Evolutionary conservation across 2,888 invertebrate species (phyloP).

Genomic region (Psococerastis gibbosa): DNA sequence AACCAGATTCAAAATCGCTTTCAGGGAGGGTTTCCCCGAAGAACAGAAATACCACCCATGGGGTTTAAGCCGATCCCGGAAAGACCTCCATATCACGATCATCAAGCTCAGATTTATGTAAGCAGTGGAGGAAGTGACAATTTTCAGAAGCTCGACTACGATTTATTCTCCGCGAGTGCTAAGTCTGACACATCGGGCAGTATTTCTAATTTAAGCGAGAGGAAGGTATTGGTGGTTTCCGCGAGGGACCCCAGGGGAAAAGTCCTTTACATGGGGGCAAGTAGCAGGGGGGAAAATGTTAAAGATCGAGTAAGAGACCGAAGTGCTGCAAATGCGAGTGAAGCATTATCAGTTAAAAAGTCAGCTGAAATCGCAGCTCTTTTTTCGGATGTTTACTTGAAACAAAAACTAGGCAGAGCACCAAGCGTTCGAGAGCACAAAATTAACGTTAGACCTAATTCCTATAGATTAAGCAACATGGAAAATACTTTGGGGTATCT

Average conservation of each 20-base stretch:
- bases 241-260: constrained; percentile 30
- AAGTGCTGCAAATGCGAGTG: constrained; percentile 21
- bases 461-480: constrained; percentile 28
- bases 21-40: neutral
- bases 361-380: constrained; percentile 75
- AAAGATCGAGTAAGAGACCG: neutral
- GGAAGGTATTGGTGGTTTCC: constrained; percentile 29
- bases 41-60: neutral
- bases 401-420: constrained; percentile 9
- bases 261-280: constrained; percentile 27
- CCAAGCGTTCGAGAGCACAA: constrained; percentile 16
- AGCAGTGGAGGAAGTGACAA: constrained; percentile 6
- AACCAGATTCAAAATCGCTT: neutral
- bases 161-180: constrained; percentile 23
- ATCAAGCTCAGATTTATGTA: neutral
- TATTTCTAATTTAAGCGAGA: constrained; percentile 20
- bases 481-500: constrained; percentile 45
- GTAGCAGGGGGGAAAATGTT: constrained; percentile 6
- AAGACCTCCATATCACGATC: neutral
- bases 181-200: constrained; percentile 13
- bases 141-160: constrained; percentile 7
- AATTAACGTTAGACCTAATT: constrained; percentile 13
- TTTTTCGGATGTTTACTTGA: constrained; percentile 41
- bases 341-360: constrained; percentile 68
- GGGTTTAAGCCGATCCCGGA: neutral